Conservation (phyloP, 2,888 invertebrate species). For the Plebejus argus region DNA sequence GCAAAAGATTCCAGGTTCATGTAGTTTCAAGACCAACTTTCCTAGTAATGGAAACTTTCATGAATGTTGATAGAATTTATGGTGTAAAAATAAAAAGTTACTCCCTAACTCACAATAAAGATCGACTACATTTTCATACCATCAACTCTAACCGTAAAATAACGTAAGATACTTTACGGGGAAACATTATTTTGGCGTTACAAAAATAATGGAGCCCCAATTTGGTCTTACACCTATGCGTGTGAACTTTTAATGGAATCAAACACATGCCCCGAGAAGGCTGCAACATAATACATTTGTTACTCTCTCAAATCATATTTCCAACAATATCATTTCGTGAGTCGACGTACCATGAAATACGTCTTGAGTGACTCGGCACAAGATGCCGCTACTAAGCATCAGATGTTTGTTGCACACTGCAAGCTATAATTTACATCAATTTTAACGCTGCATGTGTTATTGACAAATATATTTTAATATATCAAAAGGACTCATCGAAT, state of each 20-base stretch:
- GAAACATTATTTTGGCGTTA: not conserved
- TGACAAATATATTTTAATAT: not conserved
- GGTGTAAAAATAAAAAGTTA: constrained; percentile 20
- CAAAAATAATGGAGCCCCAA: not conserved
- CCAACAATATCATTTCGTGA: constrained; percentile 77
- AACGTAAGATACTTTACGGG: not conserved
- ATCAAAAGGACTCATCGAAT: no score
- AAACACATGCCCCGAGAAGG: constrained; percentile 45
- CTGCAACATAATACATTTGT: constrained; percentile 72
- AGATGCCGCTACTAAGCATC: constrained; percentile 64
- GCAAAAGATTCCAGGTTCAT: not conserved
- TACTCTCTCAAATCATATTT: constrained; percentile 74
- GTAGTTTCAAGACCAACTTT: constrained; percentile 24
- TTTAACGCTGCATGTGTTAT: not conserved
- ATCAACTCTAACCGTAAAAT: constrained; percentile 6
- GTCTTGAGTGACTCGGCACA: constrained; percentile 78
- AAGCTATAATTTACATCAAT: constrained; percentile 41
- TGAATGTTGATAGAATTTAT: constrained; percentile 23
- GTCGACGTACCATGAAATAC: constrained; percentile 80
- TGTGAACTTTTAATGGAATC: constrained; percentile 39
- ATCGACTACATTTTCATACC: constrained; percentile 6
- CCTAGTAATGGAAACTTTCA: constrained; percentile 17
- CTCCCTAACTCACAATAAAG: constrained; percentile 6
- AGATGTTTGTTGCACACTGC: constrained; percentile 35
- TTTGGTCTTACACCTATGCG: not conserved